Conservation (phyloP, 2,113 vertebrate genomes). For the Gila orcuttii region DNA sequence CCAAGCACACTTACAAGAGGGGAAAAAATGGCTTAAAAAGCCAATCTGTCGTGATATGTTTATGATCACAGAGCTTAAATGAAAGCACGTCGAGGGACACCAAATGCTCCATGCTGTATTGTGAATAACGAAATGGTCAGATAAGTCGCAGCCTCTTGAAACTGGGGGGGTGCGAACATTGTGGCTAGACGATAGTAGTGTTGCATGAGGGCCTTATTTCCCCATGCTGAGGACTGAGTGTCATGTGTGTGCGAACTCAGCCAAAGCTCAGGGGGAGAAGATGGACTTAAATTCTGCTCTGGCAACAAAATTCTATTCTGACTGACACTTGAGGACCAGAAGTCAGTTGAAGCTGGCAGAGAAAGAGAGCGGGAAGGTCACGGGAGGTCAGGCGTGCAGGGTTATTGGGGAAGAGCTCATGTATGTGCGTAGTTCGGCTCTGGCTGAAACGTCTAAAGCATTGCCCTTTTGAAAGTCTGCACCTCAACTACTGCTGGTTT, state of each 20-base stretch:
- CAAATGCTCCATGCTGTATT: slow-evolving; percentile 18
- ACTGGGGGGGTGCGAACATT: slow-evolving; percentile 33
- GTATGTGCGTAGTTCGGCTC: slow-evolving; percentile 32
- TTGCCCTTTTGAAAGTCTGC: slow-evolving; percentile 40
- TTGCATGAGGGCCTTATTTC: slow-evolving; percentile 9
- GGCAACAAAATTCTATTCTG: slow-evolving; percentile 47
- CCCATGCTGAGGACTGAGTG: slow-evolving; percentile 34
- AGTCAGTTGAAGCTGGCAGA: slow-evolving; percentile 49
- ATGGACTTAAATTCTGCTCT: slow-evolving; percentile 57
- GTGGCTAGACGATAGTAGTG: slow-evolving; percentile 24
- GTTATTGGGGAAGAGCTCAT: slow-evolving; percentile 39
- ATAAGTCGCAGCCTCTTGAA: slow-evolving; percentile 44
- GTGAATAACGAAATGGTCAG: slow-evolving; percentile 30
- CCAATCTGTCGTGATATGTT: neutral
- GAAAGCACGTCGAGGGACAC: slow-evolving; percentile 6
- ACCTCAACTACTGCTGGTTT: slow-evolving; percentile 24
- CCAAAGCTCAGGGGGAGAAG: slow-evolving; percentile 43
- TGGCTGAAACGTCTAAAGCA: slow-evolving; percentile 28
- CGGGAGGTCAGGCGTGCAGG: slow-evolving; percentile 38
- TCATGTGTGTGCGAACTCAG: slow-evolving; percentile 25
- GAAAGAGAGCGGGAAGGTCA: slow-evolving; percentile 33
- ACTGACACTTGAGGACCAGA: slow-evolving; percentile 59
- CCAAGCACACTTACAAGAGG: slow-evolving; percentile 16
- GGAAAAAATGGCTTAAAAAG: slow-evolving; percentile 2
- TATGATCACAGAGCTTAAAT: slow-evolving; percentile 43